phyloP scores from a whole-genome alignment of 2,113 vertebrate genomes.

The Hylia prasina region DNA sequence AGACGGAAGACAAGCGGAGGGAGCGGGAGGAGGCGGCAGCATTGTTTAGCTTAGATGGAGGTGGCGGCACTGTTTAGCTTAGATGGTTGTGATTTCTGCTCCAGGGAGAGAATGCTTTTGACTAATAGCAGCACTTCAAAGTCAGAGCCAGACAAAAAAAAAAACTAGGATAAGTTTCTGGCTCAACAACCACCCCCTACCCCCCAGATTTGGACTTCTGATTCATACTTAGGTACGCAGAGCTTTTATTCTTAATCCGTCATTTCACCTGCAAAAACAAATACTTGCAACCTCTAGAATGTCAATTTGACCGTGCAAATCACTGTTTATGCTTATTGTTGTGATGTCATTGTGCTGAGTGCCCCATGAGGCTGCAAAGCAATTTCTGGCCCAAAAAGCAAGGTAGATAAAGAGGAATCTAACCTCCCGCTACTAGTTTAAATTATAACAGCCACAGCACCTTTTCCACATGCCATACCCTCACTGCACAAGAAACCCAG shows the following conservation, averaged over 20 bases:
- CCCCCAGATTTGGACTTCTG: neutral
- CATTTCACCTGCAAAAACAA: neutral
- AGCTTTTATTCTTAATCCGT: neutral
- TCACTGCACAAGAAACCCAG: neutral
- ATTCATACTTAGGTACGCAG: neutral
- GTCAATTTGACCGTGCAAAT: neutral
- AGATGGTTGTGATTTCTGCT: neutral
- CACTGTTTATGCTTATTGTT: fast-evolving
- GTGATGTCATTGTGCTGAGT: neutral
- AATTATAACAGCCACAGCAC: neutral
- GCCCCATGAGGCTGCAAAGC: neutral
- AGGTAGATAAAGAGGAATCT: neutral
- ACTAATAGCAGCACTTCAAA: neutral
- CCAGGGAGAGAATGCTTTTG: neutral
- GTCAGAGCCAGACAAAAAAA: neutral
- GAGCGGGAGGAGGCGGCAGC: neutral
- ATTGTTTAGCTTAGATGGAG: neutral
- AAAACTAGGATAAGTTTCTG: neutral
- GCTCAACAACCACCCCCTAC: neutral
- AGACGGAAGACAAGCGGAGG: neutral
- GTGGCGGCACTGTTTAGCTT: neutral
- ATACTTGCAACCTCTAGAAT: neutral
- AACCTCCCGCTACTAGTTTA: neutral
- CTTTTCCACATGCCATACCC: neutral
- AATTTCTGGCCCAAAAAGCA: neutral